Percentiles rank a stretch among this genome's conserved stretches.
Conservation (phyloP, 2,113 vertebrate genomes). For the Callipepla californica region DNA sequence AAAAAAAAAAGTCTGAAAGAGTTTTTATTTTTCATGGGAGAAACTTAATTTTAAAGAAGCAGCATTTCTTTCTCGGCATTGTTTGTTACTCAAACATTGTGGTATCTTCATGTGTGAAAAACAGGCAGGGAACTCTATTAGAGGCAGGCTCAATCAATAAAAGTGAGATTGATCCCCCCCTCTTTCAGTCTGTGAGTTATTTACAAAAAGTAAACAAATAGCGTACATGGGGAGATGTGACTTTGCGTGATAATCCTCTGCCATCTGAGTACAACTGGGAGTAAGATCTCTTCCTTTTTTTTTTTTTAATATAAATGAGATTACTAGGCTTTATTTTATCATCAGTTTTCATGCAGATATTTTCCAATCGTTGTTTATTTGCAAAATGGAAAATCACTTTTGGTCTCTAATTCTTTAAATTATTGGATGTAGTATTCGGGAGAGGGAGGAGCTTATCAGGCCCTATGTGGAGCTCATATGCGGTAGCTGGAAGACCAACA, state of each 20-base stretch:
- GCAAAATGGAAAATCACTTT: background rate
- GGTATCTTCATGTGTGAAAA: constrained; percentile 5
- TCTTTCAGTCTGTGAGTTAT: background rate
- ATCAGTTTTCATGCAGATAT: background rate
- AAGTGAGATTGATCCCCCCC: background rate
- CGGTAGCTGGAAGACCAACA: background rate
- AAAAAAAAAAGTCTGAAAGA: background rate
- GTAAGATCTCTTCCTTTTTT: background rate
- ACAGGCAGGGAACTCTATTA: background rate
- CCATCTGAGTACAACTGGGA: background rate
- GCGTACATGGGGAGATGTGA: background rate
- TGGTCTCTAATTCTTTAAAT: background rate
- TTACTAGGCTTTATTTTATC: background rate
- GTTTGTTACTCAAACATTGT: background rate
- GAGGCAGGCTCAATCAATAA: constrained; percentile 17
- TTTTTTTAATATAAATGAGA: background rate
- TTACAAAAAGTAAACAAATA: background rate
- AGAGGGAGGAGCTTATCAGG: background rate
- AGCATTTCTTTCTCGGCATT: background rate
- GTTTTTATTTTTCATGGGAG: too few relatives aligned
- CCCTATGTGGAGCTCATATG: background rate
- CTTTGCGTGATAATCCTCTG: background rate
- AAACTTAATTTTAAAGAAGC: constrained; percentile 44
- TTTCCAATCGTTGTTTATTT: background rate
- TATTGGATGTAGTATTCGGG: background rate